These are phyloP conservation scores for Proteles cristata DNA, from an alignment of 2,113 vertebrate genomes.

Conservation along the genomic window DNA sequence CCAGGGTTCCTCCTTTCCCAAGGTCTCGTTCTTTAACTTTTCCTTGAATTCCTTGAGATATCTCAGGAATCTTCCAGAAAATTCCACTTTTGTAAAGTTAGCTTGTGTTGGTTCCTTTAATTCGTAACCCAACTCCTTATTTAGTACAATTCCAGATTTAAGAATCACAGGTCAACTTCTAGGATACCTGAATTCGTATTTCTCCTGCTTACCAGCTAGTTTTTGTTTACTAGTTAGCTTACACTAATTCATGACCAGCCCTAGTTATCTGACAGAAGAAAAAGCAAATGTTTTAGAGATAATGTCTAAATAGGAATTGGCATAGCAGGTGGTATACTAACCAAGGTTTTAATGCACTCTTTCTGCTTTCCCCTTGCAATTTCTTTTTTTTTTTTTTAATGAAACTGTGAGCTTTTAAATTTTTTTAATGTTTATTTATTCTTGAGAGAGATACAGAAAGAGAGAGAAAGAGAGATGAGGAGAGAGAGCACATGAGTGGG, in stretches of 20 bases:
- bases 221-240: not conserved
- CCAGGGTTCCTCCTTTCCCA: not conserved
- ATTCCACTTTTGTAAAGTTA: not conserved
- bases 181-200: not conserved
- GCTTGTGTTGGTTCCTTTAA: not conserved
- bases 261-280: not conserved
- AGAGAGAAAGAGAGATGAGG: too few species aligned
- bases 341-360: not conserved
- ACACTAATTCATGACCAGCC: not conserved
- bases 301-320: not conserved
- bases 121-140: not conserved
- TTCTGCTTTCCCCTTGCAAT: not conserved
- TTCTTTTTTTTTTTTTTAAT: too few species aligned
- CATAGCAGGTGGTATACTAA: not conserved
- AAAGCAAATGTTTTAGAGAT: not conserved
- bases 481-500: too few species aligned
- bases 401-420: too few species aligned
- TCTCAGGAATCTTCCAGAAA: not conserved
- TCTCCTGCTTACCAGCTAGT: not conserved
- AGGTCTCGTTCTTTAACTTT: not conserved
- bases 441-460: too few species aligned
- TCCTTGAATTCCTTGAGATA: not conserved
- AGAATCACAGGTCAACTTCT: not conserved
- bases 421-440: too few species aligned
- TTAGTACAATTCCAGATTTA: not conserved